These are phyloP conservation scores for Gracilinanus agilis DNA, from an alignment of 2,113 vertebrate genomes.

Conservation along the genomic window DNA sequence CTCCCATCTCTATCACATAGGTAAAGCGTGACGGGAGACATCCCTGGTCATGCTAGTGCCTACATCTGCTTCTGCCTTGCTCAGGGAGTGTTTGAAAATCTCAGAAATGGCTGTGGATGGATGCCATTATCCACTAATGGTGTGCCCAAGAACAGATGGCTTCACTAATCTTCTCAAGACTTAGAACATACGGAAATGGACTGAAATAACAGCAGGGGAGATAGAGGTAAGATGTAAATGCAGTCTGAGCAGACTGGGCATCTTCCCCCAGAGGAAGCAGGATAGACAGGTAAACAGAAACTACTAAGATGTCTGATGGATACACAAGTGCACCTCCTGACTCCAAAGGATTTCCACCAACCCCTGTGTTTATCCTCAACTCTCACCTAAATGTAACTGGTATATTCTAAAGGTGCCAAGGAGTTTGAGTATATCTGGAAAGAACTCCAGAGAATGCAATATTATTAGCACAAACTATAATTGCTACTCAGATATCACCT, in stretches of 20 bases:
- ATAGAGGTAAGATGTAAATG: not conserved
- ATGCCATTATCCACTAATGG: not conserved
- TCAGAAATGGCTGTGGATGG: not conserved
- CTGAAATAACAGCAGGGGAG: not conserved
- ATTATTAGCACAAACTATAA: not conserved
- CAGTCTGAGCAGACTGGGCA: not conserved
- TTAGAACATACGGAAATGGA: not conserved
- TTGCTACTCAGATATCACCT: not conserved
- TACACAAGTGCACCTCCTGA: not conserved
- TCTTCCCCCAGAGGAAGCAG: not conserved
- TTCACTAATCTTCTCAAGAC: not conserved
- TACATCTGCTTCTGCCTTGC: not conserved
- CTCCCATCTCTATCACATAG: not conserved
- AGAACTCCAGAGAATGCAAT: not conserved
- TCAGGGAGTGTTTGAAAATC: not conserved
- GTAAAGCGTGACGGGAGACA: conserved; percentile 21
- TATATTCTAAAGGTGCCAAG: not conserved
- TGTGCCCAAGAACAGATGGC: not conserved
- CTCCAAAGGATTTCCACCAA: not conserved
- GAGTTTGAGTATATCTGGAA: not conserved
- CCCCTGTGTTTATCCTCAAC: not conserved
- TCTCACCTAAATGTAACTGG: not conserved
- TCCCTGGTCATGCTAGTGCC: not conserved
- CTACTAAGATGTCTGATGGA: not conserved
- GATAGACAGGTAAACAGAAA: not conserved